Percentiles rank a stretch among this genome's conserved stretches.
These are phyloP conservation scores for Ceryle rudis DNA, from an alignment of 2,797 vertebrate genomes.

Conservation along the genomic window DNA sequence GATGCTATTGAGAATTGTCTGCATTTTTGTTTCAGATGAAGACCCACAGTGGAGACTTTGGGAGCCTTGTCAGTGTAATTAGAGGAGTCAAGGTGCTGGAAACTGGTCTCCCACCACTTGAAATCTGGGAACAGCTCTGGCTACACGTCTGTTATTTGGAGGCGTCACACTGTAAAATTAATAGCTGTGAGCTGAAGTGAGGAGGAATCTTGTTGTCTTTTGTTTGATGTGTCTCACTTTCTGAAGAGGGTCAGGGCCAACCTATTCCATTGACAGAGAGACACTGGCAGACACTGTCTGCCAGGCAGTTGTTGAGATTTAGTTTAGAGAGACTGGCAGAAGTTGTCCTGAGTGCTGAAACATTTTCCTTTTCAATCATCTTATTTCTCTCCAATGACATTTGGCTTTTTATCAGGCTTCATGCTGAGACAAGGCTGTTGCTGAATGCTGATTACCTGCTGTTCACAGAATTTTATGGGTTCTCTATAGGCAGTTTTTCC, in stretches of 20 bases:
- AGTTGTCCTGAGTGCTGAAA: neutral
- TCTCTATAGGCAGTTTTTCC: neutral
- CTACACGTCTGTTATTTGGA: constrained; percentile 16
- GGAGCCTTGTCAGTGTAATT: constrained; percentile 59
- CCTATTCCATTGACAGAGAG: constrained; percentile 50
- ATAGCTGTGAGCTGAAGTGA: constrained; percentile 51
- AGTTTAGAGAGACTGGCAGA: constrained; percentile 51
- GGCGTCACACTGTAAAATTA: constrained; percentile 55
- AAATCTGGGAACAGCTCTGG: constrained; percentile 21
- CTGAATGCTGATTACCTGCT: constrained; percentile 28
- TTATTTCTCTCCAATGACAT: constrained; percentile 22
- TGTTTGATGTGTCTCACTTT: constrained; percentile 57
- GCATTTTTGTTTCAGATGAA: constrained; percentile 55
- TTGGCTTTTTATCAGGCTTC: constrained; percentile 11
- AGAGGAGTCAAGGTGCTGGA: constrained; percentile 55
- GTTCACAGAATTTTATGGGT: neutral
- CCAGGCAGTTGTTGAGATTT: constrained; percentile 48
- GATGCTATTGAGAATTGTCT: neutral
- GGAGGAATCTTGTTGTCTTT: constrained; percentile 55
- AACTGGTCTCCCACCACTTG: constrained; percentile 36
- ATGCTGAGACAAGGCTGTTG: neutral
- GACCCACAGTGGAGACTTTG: constrained; percentile 28
- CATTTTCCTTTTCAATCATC: constrained; percentile 57
- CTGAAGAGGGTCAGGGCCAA: constrained; percentile 54
- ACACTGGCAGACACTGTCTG: constrained; percentile 49